Conservation (phyloP, 2,888 invertebrate genomes). For the Stegophylla sp. region DNA sequence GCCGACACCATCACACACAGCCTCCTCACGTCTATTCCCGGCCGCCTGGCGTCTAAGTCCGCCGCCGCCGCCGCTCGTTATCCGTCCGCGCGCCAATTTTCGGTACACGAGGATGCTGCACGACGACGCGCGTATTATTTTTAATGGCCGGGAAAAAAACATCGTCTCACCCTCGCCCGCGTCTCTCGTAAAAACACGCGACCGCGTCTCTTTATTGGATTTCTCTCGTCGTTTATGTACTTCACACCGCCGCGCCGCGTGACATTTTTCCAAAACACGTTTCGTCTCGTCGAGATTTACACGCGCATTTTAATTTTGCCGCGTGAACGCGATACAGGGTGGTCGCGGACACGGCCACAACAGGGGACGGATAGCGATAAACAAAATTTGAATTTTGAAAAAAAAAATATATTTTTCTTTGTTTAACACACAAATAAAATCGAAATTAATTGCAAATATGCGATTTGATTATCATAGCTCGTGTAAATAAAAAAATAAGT, state of each 20-base stretch:
- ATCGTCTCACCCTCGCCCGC: not conserved
- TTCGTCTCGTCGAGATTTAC: conserved; percentile 11
- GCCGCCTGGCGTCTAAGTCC: conserved; percentile 13
- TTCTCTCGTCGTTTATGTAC: conserved; percentile 13
- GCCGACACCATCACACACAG: too few species aligned
- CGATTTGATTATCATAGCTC: too few species aligned
- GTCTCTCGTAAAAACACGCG: not conserved
- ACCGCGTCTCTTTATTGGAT: conserved; percentile 30
- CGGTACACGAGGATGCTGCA: not conserved
- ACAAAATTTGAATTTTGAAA: too few species aligned
- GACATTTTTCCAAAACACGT: conserved; percentile 30
- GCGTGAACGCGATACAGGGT: not conserved
- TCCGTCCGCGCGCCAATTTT: not conserved
- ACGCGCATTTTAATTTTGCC: too few species aligned
- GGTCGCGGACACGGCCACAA: too few species aligned
- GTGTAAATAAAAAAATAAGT: too few species aligned
- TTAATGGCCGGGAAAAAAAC: conserved; percentile 18
- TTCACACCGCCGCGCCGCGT: too few species aligned
- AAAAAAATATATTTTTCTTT: too few species aligned
- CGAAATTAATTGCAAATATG: too few species aligned
- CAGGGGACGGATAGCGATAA: too few species aligned
- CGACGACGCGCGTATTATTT: conserved; percentile 1
- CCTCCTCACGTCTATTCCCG: conserved; percentile 16
- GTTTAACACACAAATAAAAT: too few species aligned
- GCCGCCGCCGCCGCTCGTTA: conserved; percentile 40